phyloP scores from a whole-genome alignment of 2,113 vertebrate species.

The Callaeas wilsoni region DNA sequence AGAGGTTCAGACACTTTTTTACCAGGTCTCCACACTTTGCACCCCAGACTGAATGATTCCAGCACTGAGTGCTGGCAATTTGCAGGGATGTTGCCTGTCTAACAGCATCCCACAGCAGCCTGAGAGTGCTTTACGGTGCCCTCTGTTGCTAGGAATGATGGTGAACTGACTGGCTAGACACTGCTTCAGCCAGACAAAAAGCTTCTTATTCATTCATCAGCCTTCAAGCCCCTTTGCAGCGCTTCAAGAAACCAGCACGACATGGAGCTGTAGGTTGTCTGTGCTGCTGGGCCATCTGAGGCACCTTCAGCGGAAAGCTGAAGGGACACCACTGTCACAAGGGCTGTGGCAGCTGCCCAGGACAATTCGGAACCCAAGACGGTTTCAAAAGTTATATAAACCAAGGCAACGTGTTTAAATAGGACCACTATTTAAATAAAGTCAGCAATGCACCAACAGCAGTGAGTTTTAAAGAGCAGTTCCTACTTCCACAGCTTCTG shows the following conservation, averaged over 20 bases:
- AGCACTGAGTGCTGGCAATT: fast-evolving
- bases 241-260: no score
- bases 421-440: neutral
- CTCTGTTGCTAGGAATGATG: neutral
- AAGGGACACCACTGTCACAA: neutral
- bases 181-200: neutral
- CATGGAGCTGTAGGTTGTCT: fast-evolving
- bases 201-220: neutral
- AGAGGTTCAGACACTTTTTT: neutral
- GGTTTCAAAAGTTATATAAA: neutral
- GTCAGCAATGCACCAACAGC: neutral
- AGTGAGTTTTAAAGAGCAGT: neutral
- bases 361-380: neutral
- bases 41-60: neutral
- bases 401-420: neutral
- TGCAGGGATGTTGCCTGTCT: neutral
- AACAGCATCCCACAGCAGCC: neutral
- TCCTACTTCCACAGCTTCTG: neutral
- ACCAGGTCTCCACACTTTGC: neutral
- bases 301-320: neutral
- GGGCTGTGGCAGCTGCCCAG: neutral
- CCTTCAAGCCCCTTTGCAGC: neutral
- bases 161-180: neutral
- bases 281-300: fast-evolving
- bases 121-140: neutral